Base-by-base conservation (phyloP, 2,888 invertebrate genomes). In the Tiliacea citrago region DNA sequence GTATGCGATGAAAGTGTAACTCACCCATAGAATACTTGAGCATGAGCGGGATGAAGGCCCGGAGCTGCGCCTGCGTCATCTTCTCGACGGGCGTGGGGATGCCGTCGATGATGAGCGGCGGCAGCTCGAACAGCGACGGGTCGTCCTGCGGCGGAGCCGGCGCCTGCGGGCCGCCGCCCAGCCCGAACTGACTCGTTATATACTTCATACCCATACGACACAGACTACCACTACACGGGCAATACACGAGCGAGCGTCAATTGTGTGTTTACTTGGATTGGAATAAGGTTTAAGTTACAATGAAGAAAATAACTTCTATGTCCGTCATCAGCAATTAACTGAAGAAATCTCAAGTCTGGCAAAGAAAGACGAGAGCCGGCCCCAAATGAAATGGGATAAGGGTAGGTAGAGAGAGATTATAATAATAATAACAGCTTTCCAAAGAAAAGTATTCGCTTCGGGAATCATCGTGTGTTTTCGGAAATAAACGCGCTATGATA, bases 1-100 rank as follows among this genome's bases (percentile, higher is more conserved):
- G 18, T 8, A 24, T 4, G 29, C 1, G 47, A 47, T 9, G n/a
- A 9, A 1, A 18, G 63, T 13, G 18, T 18, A 29, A 87, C 94
- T 95, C 89, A 91, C 98, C 99, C 86, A 99, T 99, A 9, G 99
- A 99, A 95, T 99, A 99, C 96, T 99, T 99, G 91, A 99, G 97
- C 99, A 99, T 99, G 89, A 99, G 97, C 82, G 99, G 99, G 90
- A 99, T 99, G 95, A 99, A 99, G 77, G 99, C 99, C 89, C 99
- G 96, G 79, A 99, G 97, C 95, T 99, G 99, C 72, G 99, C 99
- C 97, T 99, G 99, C 58, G 99, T 99, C 99, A 99, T 99, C 97
- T 99, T 99, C 96, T 99, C 99, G 0, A 99, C 99, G 24, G 99
- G 99, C 79, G 99, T 99, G 83, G 99, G 99, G 93, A 99, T 99